Evolutionary conservation across 1,140 invertebrate genomes (phyloP), one percentile per base, ranked within the genome.

Genomic region (Drosophila insularis): DNA sequence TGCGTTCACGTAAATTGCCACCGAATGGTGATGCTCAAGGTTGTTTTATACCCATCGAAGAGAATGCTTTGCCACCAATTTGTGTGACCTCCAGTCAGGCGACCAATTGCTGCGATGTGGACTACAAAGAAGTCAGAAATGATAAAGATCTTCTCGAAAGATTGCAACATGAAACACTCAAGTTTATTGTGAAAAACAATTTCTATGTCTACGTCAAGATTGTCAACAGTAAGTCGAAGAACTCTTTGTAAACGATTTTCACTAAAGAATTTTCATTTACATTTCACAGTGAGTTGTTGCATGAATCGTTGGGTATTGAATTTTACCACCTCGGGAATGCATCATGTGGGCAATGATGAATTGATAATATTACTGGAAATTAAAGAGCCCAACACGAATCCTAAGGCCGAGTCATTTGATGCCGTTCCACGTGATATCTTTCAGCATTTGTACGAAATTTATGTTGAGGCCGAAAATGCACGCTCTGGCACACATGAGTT

Each of bases 291-390:
- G 93, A 96, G 95, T 80, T 97, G 96, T 91, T 97, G 96, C 92
- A 94, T 97, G 63, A 96, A 96, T 80, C 94, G 94, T 74, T 93
- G 94, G 65, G 96, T 96, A 71, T 97, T 97, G 95, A 96, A 96
- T 91, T 95, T 97, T 72, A 95, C 95, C 6, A 96, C 96, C 0
- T 93, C 94, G 77, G 97, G 97, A 19, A 92, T 98, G 81, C 95
- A 95, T 58, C 95, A 95, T 63, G 96, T 97, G 27, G 96, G 96
- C 13, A 97, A 97, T 89, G 97, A 98, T 91, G 97, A 98, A 93
- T 92, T 98, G 17, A 94, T 97, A 62, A 94, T 97, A 68, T 81
- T 98, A 32, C 92, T 98, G 8, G 96, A 98, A 92, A 94, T 93
- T n/a, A 90, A 95, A 8, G 94, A 95, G 0, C 82, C 87, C 0